Percentiles rank a stretch among this genome's conserved stretches.
Evolutionary conservation across 2,888 invertebrate species (phyloP).

Genomic region (Gandaritis pyraliata): DNA sequence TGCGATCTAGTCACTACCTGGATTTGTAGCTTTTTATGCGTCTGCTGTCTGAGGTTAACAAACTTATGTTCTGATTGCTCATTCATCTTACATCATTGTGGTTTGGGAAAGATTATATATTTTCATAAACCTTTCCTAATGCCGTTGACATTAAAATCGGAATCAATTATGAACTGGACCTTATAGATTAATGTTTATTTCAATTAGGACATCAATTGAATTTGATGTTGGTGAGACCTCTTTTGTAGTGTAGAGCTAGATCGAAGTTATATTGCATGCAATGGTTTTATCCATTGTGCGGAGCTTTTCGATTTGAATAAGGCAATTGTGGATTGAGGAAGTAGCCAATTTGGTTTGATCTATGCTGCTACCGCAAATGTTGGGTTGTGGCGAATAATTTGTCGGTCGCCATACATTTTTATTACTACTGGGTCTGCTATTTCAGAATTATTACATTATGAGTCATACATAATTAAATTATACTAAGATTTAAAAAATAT

Average conservation of each 20-base stretch:
- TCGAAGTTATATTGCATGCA: constrained; percentile 54
- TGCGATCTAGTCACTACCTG: constrained; percentile 74
- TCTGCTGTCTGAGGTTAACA: constrained; percentile 77
- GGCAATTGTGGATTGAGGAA: constrained; percentile 73
- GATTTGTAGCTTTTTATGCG: constrained; percentile 82
- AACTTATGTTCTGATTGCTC: constrained; percentile 80
- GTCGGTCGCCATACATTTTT: constrained; percentile 2
- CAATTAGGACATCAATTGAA: constrained; percentile 44
- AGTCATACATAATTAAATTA: constrained; percentile 2
- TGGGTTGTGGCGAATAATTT: constrained; percentile 18
- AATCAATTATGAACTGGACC: constrained; percentile 53
- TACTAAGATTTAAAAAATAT: background rate
- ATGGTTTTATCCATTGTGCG: constrained; percentile 66
- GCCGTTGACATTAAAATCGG: constrained; percentile 53
- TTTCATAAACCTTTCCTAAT: constrained; percentile 64
- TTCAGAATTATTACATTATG: constrained; percentile 2
- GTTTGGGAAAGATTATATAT: constrained; percentile 65
- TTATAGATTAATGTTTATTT: constrained; percentile 48
- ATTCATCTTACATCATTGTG: constrained; percentile 82
- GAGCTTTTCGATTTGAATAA: constrained; percentile 67
- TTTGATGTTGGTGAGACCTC: constrained; percentile 47
- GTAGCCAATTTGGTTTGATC: constrained; percentile 64
- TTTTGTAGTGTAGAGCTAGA: constrained; percentile 59
- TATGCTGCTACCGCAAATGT: constrained; percentile 36
- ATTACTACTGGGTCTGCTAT: background rate